phyloP scores from a whole-genome alignment of 2,888 invertebrate species.

The Sussaba pulchella region DNA sequence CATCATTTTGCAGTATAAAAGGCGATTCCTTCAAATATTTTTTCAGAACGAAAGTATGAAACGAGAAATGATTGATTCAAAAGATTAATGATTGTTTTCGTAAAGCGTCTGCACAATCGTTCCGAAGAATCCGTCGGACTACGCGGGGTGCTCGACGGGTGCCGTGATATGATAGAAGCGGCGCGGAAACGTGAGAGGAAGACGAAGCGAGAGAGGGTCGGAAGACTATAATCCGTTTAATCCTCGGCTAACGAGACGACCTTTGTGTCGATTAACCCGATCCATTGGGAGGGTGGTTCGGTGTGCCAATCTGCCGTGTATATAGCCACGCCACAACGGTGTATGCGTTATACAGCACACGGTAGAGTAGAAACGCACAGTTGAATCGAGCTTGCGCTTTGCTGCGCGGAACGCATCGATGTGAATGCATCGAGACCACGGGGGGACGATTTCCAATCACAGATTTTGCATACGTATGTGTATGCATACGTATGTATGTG shows the following conservation, averaged over 20 bases:
- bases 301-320: slow-evolving; percentile 56
- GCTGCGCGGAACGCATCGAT: slow-evolving; percentile 38
- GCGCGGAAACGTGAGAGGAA: too few relatives aligned
- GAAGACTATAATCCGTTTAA: slow-evolving; percentile 79
- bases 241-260: slow-evolving; percentile 79
- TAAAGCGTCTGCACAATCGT: too few relatives aligned
- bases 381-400: slow-evolving; percentile 39
- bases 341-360: slow-evolving; percentile 6
- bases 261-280: slow-evolving; percentile 74
- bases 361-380: slow-evolving; percentile 27
- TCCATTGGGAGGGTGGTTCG: slow-evolving; percentile 53
- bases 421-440: slow-evolving; percentile 18
- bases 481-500: not conserved
- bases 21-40: too few relatives aligned
- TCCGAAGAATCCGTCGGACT: too few relatives aligned
- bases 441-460: slow-evolving; percentile 31
- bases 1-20: too few relatives aligned
- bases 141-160: not conserved
- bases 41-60: too few relatives aligned
- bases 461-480: not conserved
- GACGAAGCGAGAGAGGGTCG: slow-evolving; percentile 54
- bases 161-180: too few relatives aligned
- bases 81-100: too few relatives aligned
- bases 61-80: too few relatives aligned
- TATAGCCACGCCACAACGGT: not conserved